Base-by-base conservation (phyloP, 2,113 vertebrate genomes). In the Cyphomyrus plagiostoma region DNA sequence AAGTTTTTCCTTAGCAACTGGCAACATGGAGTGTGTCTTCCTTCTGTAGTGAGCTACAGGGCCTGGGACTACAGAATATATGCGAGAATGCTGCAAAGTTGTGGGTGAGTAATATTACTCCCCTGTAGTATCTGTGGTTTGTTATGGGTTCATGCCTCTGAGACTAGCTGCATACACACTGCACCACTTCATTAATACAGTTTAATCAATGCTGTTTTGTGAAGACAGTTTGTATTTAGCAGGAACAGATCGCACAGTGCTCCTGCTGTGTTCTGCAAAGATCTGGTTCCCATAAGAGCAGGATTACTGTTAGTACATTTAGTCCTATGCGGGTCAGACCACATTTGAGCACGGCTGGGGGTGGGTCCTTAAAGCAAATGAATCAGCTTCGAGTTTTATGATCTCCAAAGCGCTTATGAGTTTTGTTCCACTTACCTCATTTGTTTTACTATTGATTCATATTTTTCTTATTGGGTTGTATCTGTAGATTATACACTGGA, bases 301-400 rank as follows among this genome's bases (percentile, higher is more conserved):
- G 56, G 66, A 48, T 87, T 90, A 91, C 88, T 91, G 89, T 89
- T 86, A 80, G 88, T 49, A 88, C 39, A 84, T 90, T 88, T 89
- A 82, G 88, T 90, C 45, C 83, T 91, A 58, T 89, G 90, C 89
- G 82, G 89, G 87, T 89, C 21, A 10, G 21, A 56, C 49, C 45
- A 85, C 88, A 52, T 88, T 90, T 66, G 70, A 89, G 53, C 11
- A 82, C 50, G 70, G 70, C 30, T 4, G 26, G n/a, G 26, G 62
- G n/a, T 11, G 62, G 10, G 3, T 19, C 30, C 70, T 80, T 58
- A 90, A 50, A 30, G 66, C 74, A 42, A 82, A 89, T 91, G 91
- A 92, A 92, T 86, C 50, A 77, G 50, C 88, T 50, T 23, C 56
- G 74, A 92, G 90, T 90, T 86, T 90, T 89, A 90, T 89, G 89